These are phyloP conservation scores for Gorsachius magnificus DNA, from an alignment of 2,797 vertebrate species.

Conservation along the genomic window DNA sequence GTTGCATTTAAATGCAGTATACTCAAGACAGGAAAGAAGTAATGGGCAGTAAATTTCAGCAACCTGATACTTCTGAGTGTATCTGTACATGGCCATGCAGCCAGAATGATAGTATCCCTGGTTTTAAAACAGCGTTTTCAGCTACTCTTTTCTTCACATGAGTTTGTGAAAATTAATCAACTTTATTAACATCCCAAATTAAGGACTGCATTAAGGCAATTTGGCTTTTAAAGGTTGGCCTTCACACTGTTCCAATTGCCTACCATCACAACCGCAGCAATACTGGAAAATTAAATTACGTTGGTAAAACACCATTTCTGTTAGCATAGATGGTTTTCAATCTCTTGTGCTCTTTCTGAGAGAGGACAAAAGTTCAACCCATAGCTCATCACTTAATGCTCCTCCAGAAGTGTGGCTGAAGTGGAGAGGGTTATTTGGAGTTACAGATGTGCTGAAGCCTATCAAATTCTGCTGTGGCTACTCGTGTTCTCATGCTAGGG, in stretches of 20 bases:
- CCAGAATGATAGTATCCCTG: not conserved
- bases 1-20: constrained; percentile 67
- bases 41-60: constrained; percentile 53
- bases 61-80: not conserved
- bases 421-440: not conserved
- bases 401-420: not conserved
- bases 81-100: not conserved
- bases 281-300: not conserved
- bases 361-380: not conserved
- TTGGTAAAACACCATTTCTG: not conserved
- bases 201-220: not conserved
- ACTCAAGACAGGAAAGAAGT: constrained; percentile 44
- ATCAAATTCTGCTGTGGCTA: not conserved
- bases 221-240: not conserved
- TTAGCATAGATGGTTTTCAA: not conserved
- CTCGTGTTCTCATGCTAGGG: not conserved
- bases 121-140: not conserved
- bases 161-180: not conserved
- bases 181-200: not conserved
- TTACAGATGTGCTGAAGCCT: not conserved
- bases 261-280: not conserved
- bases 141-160: not conserved
- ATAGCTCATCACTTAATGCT: not conserved
- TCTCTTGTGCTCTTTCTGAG: not conserved
- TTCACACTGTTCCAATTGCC: not conserved